Percentiles rank a stretch among this genome's conserved stretches.
These are phyloP conservation scores for Oreocharis arfaki DNA, from an alignment of 2,113 vertebrate genomes.

Conservation along the genomic window DNA sequence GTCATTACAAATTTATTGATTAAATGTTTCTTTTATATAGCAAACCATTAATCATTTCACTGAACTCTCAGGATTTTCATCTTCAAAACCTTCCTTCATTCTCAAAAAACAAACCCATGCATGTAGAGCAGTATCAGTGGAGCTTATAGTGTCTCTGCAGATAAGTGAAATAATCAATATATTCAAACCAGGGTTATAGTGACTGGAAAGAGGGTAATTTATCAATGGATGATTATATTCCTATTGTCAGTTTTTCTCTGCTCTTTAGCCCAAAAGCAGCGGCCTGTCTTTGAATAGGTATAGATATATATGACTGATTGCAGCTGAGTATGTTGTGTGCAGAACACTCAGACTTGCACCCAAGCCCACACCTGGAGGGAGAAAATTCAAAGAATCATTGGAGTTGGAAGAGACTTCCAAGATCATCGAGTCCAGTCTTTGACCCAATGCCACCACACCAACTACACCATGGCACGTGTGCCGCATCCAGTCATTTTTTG, in stretches of 20 bases:
- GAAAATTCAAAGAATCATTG: not conserved
- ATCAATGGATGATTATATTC: not conserved
- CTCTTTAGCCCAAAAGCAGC: not conserved
- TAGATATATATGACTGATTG: not conserved
- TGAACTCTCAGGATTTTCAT: not conserved
- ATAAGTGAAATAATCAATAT: not conserved
- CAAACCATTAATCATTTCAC: not conserved
- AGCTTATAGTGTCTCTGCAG: not conserved
- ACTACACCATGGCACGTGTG: accelerated
- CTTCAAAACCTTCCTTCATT: not conserved
- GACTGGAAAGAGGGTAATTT: not conserved
- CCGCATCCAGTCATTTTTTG: not conserved
- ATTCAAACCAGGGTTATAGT: not conserved
- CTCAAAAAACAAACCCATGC: not conserved
- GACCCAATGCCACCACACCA: not conserved
- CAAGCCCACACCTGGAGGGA: not conserved
- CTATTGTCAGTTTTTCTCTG: not conserved
- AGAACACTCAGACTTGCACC: not conserved
- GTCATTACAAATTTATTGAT: not conserved
- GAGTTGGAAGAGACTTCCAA: not conserved
- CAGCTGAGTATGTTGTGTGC: not conserved
- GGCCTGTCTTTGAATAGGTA: not conserved
- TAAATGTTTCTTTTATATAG: not conserved
- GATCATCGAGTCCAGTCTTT: not conserved
- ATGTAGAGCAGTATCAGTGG: not conserved